Evolutionary conservation across 1,140 invertebrate genomes (phyloP).

Genomic region (Trinorchestia longiramus): DNA sequence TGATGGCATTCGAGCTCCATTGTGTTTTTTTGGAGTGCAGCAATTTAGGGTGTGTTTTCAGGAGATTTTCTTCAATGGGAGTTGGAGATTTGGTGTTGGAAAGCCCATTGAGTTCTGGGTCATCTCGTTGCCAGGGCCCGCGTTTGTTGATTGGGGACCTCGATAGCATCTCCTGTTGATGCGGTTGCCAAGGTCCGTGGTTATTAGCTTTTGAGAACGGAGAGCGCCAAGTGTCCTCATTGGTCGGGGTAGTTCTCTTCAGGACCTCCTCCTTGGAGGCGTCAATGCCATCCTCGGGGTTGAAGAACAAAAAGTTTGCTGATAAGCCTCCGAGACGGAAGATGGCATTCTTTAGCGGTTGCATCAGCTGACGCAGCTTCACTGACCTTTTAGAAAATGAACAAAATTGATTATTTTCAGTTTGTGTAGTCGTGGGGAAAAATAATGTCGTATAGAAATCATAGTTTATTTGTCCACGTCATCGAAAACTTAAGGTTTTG

Average conservation of each 20-base stretch:
- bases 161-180: neutral
- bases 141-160: neutral
- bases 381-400: neutral
- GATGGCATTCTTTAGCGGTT: neutral
- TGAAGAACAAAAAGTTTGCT: conserved; percentile 18
- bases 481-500: no score
- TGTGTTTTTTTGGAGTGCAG: neutral
- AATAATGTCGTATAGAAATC: neutral
- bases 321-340: conserved; percentile 26
- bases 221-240: neutral
- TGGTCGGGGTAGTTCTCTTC: neutral
- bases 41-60: conserved; percentile 3
- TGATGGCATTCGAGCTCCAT: neutral
- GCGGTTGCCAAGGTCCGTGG: neutral
- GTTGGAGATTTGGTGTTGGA: neutral
- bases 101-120: neutral
- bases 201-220: neutral
- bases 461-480: no score
- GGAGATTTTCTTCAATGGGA: neutral
- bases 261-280: neutral
- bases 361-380: neutral
- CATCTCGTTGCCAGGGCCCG: neutral
- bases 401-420: neutral
- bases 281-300: neutral
- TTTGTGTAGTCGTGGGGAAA: no score